A percentile compares a stretch with the other conserved stretches of the same genome.
Evolutionary conservation across 2,888 invertebrate species (phyloP).

Genomic region (Cancer borealis): DNA sequence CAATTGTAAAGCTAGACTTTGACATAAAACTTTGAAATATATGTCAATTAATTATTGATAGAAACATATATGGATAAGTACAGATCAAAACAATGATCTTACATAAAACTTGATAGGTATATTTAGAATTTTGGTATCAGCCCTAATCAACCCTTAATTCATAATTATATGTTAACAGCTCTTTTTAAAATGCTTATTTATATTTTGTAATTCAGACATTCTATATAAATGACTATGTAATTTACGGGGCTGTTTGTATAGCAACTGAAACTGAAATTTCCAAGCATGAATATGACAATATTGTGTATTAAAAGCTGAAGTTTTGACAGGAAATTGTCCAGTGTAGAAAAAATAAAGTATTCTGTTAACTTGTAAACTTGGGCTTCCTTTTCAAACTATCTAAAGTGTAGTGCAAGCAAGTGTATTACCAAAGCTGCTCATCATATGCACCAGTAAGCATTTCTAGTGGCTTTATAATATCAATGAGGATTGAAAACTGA

Average conservation of each 20-base stretch:
- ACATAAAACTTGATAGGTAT: neutral
- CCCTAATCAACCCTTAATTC: neutral
- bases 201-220: neutral
- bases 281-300: neutral
- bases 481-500: conserved; percentile 31
- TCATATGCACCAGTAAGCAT: conserved; percentile 49
- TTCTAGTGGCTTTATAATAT: conserved; percentile 34
- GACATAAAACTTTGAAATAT: neutral
- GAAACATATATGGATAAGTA: neutral
- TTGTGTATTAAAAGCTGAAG: neutral
- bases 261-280: neutral
- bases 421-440: conserved; percentile 52
- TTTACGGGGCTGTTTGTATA: neutral
- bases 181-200: neutral
- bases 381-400: conserved; percentile 30
- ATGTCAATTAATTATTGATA: neutral
- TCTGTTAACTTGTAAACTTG: neutral
- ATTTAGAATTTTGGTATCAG: neutral
- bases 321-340: neutral
- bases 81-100: neutral
- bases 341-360: neutral
- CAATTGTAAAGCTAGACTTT: neutral
- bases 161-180: neutral
- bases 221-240: neutral
- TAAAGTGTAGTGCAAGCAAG: conserved; percentile 41